These are phyloP conservation scores for Eupithecia inturbata DNA, from an alignment of 2,888 invertebrate species.

Conservation along the genomic window DNA sequence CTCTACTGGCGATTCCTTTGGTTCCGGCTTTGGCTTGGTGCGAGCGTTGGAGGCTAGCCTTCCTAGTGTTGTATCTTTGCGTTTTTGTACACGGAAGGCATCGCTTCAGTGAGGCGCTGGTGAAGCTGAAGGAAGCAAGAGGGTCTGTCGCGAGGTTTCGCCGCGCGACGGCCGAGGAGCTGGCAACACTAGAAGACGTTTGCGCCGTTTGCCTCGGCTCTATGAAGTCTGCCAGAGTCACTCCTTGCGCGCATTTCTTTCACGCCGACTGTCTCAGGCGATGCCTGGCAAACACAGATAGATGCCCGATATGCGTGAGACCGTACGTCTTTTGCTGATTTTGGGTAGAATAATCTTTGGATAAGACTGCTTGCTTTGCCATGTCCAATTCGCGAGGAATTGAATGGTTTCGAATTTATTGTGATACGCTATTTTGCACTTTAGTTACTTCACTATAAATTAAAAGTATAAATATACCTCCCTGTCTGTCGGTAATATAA, in stretches of 20 bases:
- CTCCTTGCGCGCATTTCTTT: constrained; percentile 91
- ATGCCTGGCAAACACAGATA: constrained; percentile 88
- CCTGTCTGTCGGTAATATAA: neutral
- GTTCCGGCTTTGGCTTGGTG: constrained; percentile 82
- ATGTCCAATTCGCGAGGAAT: constrained; percentile 40
- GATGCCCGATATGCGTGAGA: constrained; percentile 90
- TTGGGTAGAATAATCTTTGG: constrained; percentile 40
- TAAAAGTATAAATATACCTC: neutral
- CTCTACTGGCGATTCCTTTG: constrained; percentile 82
- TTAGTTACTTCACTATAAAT: neutral
- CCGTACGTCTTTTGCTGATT: constrained; percentile 84
- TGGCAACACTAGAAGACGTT: constrained; percentile 88
- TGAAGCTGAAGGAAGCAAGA: constrained; percentile 84
- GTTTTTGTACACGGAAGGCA: constrained; percentile 87
- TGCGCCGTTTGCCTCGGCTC: constrained; percentile 90
- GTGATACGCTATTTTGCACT: constrained; percentile 22
- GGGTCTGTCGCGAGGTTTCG: constrained; percentile 86
- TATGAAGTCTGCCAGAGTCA: constrained; percentile 89
- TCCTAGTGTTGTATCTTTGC: constrained; percentile 86
- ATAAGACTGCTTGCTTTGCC: constrained; percentile 65
- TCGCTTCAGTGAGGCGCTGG: constrained; percentile 82
- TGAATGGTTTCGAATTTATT: constrained; percentile 45
- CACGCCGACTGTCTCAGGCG: constrained; percentile 90
- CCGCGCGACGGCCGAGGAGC: constrained; percentile 86
- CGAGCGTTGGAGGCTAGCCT: constrained; percentile 84